Percentiles rank a stretch among this genome's conserved stretches.
Conservation (phyloP, 2,888 invertebrate genomes). For the Lepidochitona cinerea region DNA sequence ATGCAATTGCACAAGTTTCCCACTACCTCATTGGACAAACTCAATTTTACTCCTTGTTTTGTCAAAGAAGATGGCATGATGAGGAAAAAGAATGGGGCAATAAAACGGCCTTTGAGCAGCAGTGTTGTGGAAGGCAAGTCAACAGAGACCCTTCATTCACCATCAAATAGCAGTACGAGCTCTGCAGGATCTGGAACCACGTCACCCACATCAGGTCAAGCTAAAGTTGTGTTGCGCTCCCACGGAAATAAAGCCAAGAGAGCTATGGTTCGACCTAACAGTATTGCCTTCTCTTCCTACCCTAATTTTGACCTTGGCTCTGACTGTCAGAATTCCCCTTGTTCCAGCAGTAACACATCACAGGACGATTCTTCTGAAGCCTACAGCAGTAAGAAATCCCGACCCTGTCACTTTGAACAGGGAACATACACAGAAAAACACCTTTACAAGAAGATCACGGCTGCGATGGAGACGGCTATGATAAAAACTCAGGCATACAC, state of each 20-base stretch:
- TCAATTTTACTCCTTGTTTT: conserved; percentile 68
- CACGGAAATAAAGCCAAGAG: conserved; percentile 59
- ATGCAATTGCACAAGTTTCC: conserved; percentile 49
- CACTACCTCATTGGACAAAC: conserved; percentile 66
- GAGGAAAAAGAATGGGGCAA: conserved; percentile 13
- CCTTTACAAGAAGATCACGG: conserved; percentile 59
- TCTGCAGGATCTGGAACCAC: conserved; percentile 39
- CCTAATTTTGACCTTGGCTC: conserved; percentile 62
- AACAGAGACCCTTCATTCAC: background rate
- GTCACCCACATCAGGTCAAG: conserved; percentile 18
- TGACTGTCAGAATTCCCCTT: conserved; percentile 46
- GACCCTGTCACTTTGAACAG: conserved; percentile 31
- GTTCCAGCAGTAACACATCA: conserved; percentile 42
- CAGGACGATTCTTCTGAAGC: conserved; percentile 55
- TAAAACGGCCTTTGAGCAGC: conserved; percentile 32
- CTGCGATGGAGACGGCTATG: conserved; percentile 64
- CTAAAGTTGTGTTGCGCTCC: conserved; percentile 55
- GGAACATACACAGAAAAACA: conserved; percentile 58
- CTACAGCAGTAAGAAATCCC: conserved; percentile 52
- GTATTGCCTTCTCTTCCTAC: conserved; percentile 68
- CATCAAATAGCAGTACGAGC: conserved; percentile 29
- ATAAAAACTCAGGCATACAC: conserved; percentile 50
- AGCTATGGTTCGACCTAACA: conserved; percentile 60
- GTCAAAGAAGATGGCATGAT: conserved; percentile 38
- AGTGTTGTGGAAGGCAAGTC: conserved; percentile 10